A percentile compares a stretch with the other conserved stretches of the same genome.
These are phyloP conservation scores for Hydropsyche tenuis DNA, from an alignment of 1,140 invertebrate genomes.

Conservation along the genomic window DNA sequence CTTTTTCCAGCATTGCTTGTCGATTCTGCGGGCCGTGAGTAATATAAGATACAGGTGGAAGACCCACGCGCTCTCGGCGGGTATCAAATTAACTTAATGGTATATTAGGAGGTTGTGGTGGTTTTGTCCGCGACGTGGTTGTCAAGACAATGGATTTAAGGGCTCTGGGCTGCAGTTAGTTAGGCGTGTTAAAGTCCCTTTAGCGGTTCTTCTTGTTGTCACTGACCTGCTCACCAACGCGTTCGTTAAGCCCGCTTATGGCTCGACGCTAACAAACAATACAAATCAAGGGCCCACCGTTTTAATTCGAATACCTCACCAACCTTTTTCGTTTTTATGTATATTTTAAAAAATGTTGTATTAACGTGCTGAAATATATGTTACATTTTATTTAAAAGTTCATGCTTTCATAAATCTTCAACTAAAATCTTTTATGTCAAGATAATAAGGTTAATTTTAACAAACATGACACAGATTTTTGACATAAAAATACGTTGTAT, in stretches of 20 bases:
- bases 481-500: no score
- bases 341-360: no score
- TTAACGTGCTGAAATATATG: no score
- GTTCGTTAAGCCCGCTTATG: conserved; percentile 25
- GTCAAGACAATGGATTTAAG: conserved; percentile 39
- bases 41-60: conserved; percentile 14
- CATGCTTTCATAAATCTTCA: no score
- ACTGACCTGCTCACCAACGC: conserved; percentile 31
- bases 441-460: no score
- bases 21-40: no score
- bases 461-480: no score
- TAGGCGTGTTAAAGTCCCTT: conserved; percentile 29
- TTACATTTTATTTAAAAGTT: no score
- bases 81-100: conserved; percentile 26
- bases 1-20: no score
- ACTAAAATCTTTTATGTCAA: no score
- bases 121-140: neutral
- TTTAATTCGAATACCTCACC: neutral
- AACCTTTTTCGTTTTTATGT: neutral
- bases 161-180: conserved; percentile 20
- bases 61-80: conserved; percentile 6
- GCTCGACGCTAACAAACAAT: conserved; percentile 19
- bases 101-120: conserved; percentile 28
- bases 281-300: conserved; percentile 11
- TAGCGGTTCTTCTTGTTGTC: conserved; percentile 33